These are phyloP conservation scores for Myxocyprinus asiaticus DNA, from an alignment of 2,113 vertebrate genomes.

Conservation along the genomic window DNA sequence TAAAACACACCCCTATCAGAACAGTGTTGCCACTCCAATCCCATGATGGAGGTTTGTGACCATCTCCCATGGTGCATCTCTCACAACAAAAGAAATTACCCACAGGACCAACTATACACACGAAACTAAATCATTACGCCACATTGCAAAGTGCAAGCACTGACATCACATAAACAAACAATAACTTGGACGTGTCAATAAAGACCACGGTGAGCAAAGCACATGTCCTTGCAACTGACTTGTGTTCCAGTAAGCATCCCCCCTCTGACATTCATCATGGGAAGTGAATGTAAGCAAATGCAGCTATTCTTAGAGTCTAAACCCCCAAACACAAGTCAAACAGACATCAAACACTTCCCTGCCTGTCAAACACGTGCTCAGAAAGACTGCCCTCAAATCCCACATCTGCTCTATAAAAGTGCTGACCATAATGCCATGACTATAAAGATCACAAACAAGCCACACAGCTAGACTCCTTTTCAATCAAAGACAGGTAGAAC, in stretches of 20 bases:
- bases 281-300: conserved; percentile 43
- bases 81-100: conserved; percentile 32
- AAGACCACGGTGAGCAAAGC: conserved; percentile 36
- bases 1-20: no score
- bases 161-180: conserved; percentile 21
- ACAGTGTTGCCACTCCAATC: neutral
- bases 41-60: conserved; percentile 21
- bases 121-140: conserved; percentile 5
- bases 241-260: conserved; percentile 42
- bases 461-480: conserved; percentile 19
- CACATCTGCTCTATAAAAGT: conserved; percentile 45
- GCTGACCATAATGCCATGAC: conserved; percentile 28
- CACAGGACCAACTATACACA: conserved; percentile 5
- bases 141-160: no score
- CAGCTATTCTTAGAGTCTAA: conserved; percentile 48
- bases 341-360: conserved; percentile 39
- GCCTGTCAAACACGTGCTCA: conserved; percentile 34
- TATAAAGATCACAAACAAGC: conserved; percentile 42
- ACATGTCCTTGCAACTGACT: conserved; percentile 19
- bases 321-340: conserved; percentile 33
- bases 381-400: conserved; percentile 43
- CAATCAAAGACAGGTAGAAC: neutral
- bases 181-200: neutral
- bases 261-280: conserved; percentile 27
- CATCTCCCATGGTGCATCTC: conserved; percentile 16